These are phyloP conservation scores for Catostylus mosaicus DNA, from an alignment of 30 jellyfish, hydroid and myxozoan genomes.

Conservation along the genomic window DNA sequence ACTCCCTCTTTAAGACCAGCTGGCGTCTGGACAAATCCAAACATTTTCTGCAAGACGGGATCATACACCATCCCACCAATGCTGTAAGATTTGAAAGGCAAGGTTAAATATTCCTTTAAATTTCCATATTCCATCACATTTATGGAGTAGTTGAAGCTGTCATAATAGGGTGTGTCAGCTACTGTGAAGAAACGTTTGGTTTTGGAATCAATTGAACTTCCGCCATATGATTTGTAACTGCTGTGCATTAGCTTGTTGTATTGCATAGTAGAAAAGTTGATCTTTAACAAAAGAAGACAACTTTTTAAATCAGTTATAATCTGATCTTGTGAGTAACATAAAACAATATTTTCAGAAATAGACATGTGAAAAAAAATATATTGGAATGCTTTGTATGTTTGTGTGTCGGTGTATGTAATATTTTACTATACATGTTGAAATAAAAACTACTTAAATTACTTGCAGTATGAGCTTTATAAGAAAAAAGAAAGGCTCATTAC, in stretches of 20 bases:
- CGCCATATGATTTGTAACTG: constrained; percentile 38
- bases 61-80: constrained; percentile 43
- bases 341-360: too few species aligned
- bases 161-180: constrained; percentile 33
- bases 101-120: not conserved
- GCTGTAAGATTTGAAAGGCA: constrained; percentile 26
- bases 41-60: not conserved
- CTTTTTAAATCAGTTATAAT: too few species aligned
- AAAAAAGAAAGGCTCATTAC: too few species aligned
- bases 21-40: constrained; percentile 48
- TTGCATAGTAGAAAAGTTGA: constrained; percentile 4
- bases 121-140: constrained; percentile 24
- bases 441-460: too few species aligned
- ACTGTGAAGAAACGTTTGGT: constrained; percentile 34
- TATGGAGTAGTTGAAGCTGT: constrained; percentile 30
- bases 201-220: constrained; percentile 33
- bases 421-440: too few species aligned
- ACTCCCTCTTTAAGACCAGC: constrained; percentile 23
- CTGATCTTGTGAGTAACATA: too few species aligned
- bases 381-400: too few species aligned
- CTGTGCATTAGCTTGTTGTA: constrained; percentile 28
- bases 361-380: too few species aligned
- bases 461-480: too few species aligned
- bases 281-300: too few species aligned
- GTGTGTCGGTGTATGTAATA: too few species aligned